phyloP scores from a whole-genome alignment of 2,888 invertebrate genomes.

The Teleiodes luculella region DNA sequence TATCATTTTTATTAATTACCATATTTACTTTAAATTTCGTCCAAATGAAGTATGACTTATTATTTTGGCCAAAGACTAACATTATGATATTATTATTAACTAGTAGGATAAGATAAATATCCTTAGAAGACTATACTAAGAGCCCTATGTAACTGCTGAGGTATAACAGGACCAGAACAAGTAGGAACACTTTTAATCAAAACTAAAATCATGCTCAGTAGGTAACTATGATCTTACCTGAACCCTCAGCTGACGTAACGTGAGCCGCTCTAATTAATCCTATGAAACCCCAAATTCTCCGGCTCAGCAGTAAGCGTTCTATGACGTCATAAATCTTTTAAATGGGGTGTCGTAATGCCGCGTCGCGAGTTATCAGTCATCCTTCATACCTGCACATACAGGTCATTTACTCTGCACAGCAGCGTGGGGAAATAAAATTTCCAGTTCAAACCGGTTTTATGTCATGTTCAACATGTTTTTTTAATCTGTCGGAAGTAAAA shows the following conservation, averaged over 20 bases:
- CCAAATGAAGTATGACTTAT: too few species aligned
- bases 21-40: too few species aligned
- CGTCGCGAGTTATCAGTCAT: conserved; percentile 47
- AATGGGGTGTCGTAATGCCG: conserved; percentile 43
- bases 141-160: too few species aligned
- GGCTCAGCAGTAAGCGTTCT: conserved; percentile 30
- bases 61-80: too few species aligned
- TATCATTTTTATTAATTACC: too few species aligned
- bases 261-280: conserved; percentile 6
- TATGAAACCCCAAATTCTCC: conserved; percentile 19
- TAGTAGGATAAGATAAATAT: too few species aligned
- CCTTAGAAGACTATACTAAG: too few species aligned
- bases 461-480: conserved; percentile 5
- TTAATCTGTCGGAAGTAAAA: neutral
- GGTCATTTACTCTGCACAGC: neutral
- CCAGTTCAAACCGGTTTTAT: neutral
- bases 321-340: conserved; percentile 50
- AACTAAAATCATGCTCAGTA: neutral
- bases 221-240: neutral
- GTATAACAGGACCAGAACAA: too few species aligned
- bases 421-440: neutral
- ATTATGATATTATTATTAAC: too few species aligned
- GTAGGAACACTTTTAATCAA: too few species aligned
- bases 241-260: neutral
- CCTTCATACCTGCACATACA: conserved; percentile 32